Base-by-base conservation (phyloP, 2,888 invertebrate species). In the Watsonalla binaria region DNA sequence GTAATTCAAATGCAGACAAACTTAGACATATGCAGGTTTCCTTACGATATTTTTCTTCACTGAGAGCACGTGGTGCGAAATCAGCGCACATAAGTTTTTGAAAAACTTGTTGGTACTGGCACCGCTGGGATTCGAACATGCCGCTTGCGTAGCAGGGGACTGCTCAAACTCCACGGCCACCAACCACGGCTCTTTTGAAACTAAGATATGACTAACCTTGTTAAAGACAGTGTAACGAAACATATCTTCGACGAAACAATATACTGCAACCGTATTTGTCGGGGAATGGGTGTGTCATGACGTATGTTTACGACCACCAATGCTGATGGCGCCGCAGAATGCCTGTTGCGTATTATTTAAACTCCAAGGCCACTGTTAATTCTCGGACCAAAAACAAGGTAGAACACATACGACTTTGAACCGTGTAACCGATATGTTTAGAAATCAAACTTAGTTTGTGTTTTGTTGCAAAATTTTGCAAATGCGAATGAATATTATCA, bases 241-340 rank as follows among this genome's bases (percentile, higher is more conserved):
- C 45, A 51, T 53, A 50, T 51, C 47, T 57, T 53, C 51, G 55
- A 63, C 68, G 75, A 74, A 76, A 76, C 68, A 70, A 68, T 74
- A 78, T 73, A 74, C 81, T 72, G 74, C 68, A 65, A 72, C 81
- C 83, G 80, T 86, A 87, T 87, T 86, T 74, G 86, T 80, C 78
- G 75, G 84, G 65, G 65, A 80, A 86, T 86, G 90, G 90, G 90
- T 90, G 90, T 90, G 90, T 89, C 87, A 59, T 87, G 87, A 87
- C 88, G 88, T 81, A 66, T 80, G 70, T 81, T 79, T 80, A 80
- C 80, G 75, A 79, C 66, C 69, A 59, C 57, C 63, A 70, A 62
- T 63, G 65, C 62, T 61, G 66, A 70, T 73, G 69, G 74, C 77
- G 78, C 68, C 70, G 68, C 63, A 65, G 56, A 71, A 68, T 70